Percentiles rank a stretch among this genome's conserved stretches.
Evolutionary conservation across 2,797 vertebrate species (phyloP).

Genomic region (Parauchenoglanis ngamensis): DNA sequence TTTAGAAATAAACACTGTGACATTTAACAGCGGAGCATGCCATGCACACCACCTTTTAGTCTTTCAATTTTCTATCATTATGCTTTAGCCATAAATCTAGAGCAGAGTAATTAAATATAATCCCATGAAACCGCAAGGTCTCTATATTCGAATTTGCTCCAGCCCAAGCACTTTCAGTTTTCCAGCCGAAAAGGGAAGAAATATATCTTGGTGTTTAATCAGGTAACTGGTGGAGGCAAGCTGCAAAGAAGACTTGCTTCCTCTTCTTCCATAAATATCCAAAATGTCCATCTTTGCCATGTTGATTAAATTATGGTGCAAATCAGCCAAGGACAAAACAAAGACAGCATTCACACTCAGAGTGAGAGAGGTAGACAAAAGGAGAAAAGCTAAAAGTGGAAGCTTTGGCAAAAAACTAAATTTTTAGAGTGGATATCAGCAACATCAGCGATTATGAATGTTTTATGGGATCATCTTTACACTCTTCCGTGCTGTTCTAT

Average conservation of each 20-base stretch:
- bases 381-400: background rate
- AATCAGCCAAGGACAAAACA: conserved; percentile 7
- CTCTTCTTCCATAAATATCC: conserved; percentile 15
- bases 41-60: conserved; percentile 4
- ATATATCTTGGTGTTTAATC: conserved; percentile 50
- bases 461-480: conserved; percentile 6
- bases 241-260: conserved; percentile 17
- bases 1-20: background rate
- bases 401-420: background rate
- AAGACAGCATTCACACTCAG: background rate
- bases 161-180: conserved; percentile 44
- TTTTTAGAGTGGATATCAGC: background rate
- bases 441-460: background rate
- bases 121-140: conserved; percentile 26
- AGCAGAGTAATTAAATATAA: conserved; percentile 45
- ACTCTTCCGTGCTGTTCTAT: background rate
- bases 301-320: conserved; percentile 32
- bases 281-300: conserved; percentile 11
- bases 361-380: background rate
- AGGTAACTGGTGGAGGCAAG: conserved; percentile 39
- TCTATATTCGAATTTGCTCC: conserved; percentile 21
- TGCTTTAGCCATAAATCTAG: conserved; percentile 44
- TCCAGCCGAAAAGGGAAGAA: conserved; percentile 30
- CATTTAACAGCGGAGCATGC: background rate
- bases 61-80: conserved; percentile 37